These are phyloP conservation scores for Cottus gobio DNA, from an alignment of 2,113 vertebrate species.

Conservation along the genomic window DNA sequence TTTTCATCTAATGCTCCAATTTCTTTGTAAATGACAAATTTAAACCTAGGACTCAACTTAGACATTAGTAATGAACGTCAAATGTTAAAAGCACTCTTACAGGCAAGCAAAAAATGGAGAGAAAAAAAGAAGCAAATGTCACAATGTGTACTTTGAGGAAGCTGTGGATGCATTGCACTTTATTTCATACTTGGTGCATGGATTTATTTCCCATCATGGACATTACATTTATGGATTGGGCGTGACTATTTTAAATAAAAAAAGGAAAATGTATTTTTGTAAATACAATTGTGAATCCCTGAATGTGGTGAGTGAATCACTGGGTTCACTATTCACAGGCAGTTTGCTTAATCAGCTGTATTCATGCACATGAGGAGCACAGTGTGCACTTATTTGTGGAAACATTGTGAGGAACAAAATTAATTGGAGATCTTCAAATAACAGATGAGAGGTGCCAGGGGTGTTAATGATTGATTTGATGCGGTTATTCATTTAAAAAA, in stretches of 20 bases:
- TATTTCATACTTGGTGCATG: background rate
- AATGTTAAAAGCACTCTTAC: conserved; percentile 93
- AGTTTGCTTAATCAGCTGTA: conserved; percentile 33
- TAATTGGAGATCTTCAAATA: background rate
- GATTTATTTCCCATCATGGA: conserved; percentile 1
- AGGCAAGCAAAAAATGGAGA: conserved; percentile 89
- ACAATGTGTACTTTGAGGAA: conserved; percentile 93
- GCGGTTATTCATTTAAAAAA: background rate
- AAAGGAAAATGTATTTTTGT: background rate
- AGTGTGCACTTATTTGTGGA: background rate
- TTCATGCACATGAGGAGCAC: conserved; percentile 19
- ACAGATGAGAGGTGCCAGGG: background rate
- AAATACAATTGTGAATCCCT: conserved; percentile 4
- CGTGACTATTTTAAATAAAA: background rate
- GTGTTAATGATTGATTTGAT: background rate
- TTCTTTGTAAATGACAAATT: conserved; percentile 93
- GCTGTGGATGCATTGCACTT: conserved; percentile 75
- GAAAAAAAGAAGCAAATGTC: conserved; percentile 85
- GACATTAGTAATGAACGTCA: conserved; percentile 97
- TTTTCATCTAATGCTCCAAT: conserved; percentile 93
- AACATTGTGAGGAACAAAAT: background rate
- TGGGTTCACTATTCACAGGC: conserved; percentile 6
- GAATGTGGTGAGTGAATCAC: background rate
- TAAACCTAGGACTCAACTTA: conserved; percentile 88
- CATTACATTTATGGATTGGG: background rate